Evolutionary conservation across 2,113 vertebrate genomes (phyloP).

Genomic region (Eidolon helvum): DNA sequence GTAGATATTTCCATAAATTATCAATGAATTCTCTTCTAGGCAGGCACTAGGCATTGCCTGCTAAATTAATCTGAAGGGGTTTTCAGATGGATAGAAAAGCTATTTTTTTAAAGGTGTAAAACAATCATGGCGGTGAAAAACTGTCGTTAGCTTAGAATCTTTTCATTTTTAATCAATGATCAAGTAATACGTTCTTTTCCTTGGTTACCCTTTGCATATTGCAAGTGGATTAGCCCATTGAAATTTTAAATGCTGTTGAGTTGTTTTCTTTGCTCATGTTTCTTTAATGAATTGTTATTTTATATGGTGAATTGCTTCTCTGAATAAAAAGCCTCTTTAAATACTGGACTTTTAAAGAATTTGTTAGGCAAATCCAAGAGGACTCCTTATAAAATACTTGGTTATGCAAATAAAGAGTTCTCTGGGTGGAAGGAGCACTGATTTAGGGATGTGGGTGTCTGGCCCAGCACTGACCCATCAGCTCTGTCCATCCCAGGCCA

Average conservation of each 20-base stretch:
- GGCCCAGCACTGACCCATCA: no score
- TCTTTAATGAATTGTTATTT: slow-evolving; percentile 95
- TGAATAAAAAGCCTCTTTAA: slow-evolving; percentile 90
- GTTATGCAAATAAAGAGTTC: slow-evolving; percentile 82
- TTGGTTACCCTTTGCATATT: slow-evolving; percentile 80
- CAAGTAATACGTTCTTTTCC: slow-evolving; percentile 86
- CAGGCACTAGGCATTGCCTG: slow-evolving; percentile 87
- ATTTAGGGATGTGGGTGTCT: neutral
- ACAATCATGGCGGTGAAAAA: slow-evolving; percentile 82
- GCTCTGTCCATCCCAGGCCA: neutral
- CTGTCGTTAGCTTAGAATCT: slow-evolving; percentile 87
- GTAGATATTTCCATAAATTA: slow-evolving; percentile 99
- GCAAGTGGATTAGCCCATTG: slow-evolving; percentile 87
- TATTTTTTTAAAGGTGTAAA: slow-evolving; percentile 77
- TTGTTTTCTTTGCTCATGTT: slow-evolving; percentile 93
- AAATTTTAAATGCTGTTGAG: slow-evolving; percentile 87
- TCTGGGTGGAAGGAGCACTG: neutral
- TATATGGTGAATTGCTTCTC: slow-evolving; percentile 87
- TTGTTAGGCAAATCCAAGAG: slow-evolving; percentile 82
- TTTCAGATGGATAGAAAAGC: slow-evolving; percentile 80
- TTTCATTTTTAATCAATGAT: slow-evolving; percentile 95
- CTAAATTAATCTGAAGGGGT: slow-evolving; percentile 88
- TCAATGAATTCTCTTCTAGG: slow-evolving; percentile 93
- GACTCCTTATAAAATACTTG: slow-evolving; percentile 85
- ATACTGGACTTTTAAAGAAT: slow-evolving; percentile 83